A percentile compares a stretch with the other conserved stretches of the same genome.
phyloP scores from a whole-genome alignment of 2,888 invertebrate species.

The Drosophila antonietae region DNA sequence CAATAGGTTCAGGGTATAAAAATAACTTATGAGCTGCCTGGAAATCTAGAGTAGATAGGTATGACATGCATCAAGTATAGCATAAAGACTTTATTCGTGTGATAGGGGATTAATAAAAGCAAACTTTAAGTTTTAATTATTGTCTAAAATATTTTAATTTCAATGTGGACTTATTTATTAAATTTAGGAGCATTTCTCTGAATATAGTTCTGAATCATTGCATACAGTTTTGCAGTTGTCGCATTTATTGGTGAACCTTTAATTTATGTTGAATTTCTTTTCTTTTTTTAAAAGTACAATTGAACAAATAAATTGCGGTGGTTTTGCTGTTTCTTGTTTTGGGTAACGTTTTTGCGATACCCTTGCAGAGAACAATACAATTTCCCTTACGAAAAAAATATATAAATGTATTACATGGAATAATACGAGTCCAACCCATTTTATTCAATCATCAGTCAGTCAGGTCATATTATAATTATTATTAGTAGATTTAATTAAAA shows the following conservation, averaged over 20 bases:
- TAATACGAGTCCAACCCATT: not conserved
- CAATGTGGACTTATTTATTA: conserved; percentile 36
- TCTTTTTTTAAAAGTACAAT: conserved; percentile 59
- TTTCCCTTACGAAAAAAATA: too few species aligned
- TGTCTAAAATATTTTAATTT: conserved; percentile 27
- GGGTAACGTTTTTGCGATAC: conserved; percentile 33
- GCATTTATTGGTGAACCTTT: conserved; percentile 13
- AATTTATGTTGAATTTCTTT: conserved; percentile 23
- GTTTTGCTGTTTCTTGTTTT: conserved; percentile 60
- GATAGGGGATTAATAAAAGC: not conserved
- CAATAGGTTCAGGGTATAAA: too few species aligned
- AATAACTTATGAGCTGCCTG: too few species aligned
- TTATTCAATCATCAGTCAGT: not conserved
- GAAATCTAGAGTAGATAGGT: too few species aligned
- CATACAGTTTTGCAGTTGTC: conserved; percentile 19
- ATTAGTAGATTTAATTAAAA: not conserved
- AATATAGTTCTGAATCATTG: conserved; percentile 31
- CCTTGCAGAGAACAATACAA: not conserved
- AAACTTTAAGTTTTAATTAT: not conserved
- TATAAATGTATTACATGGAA: too few species aligned
- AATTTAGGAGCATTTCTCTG: conserved; percentile 19
- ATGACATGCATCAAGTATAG: not conserved
- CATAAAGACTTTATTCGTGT: not conserved
- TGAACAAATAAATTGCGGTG: conserved; percentile 70
- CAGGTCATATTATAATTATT: not conserved